Evolutionary conservation across 1,140 invertebrate genomes (phyloP).

Genomic region (Apis dorsata): DNA sequence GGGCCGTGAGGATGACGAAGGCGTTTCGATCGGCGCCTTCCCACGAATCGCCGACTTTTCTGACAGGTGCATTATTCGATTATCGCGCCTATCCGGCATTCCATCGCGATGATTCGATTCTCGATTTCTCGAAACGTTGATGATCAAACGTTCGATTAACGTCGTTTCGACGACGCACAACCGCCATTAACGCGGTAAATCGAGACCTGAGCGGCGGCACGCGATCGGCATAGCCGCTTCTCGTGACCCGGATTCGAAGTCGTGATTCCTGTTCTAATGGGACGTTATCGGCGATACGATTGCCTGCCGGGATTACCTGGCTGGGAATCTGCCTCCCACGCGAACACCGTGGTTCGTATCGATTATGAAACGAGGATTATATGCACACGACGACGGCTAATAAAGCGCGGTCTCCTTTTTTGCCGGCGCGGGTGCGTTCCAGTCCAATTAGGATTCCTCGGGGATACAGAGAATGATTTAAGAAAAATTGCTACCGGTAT

Average conservation of each 20-base stretch:
- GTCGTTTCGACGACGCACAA: constrained; percentile 1
- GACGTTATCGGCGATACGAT: constrained; percentile 46
- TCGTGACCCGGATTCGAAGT: constrained; percentile 62
- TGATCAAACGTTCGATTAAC: not conserved
- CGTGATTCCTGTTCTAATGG: constrained; percentile 45
- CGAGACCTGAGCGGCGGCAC: not conserved
- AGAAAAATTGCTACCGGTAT: not conserved
- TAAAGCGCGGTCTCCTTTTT: not conserved
- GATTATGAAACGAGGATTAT: constrained; percentile 54
- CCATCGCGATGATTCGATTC: constrained; percentile 4
- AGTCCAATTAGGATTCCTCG: not conserved
- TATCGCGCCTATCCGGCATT: not conserved
- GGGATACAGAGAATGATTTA: not conserved
- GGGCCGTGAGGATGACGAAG: constrained; percentile 5
- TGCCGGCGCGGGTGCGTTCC: not conserved
- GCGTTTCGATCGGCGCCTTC: not conserved
- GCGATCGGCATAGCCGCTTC: constrained; percentile 40
- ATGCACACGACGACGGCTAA: constrained; percentile 20
- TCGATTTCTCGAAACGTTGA: not conserved
- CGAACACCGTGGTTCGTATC: not conserved
- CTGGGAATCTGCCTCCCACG: constrained; percentile 47
- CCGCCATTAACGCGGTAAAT: constrained; percentile 25
- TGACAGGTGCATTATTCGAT: not conserved
- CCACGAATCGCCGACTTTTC: not conserved
- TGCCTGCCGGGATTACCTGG: constrained; percentile 28